Percentiles rank a stretch among this genome's conserved stretches.
Evolutionary conservation across 2,113 vertebrate species (phyloP).

Genomic region (Conger conger): DNA sequence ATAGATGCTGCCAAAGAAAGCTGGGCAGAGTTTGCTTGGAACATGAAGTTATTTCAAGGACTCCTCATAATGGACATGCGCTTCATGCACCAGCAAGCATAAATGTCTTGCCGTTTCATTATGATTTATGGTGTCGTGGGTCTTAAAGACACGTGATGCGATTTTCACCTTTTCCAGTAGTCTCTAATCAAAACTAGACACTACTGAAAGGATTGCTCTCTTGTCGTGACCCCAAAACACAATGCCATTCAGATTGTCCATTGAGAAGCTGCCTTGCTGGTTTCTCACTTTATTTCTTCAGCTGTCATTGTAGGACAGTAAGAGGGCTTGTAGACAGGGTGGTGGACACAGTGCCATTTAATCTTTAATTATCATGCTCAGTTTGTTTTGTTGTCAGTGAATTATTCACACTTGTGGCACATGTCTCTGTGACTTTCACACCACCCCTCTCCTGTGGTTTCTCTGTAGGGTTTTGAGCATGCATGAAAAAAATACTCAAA

Average conservation of each 20-base stretch:
- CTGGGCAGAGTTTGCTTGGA: background rate
- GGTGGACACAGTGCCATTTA: background rate
- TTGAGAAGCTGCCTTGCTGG: background rate
- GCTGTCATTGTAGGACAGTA: background rate
- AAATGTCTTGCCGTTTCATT: background rate
- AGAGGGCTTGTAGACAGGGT: background rate
- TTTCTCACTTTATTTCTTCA: background rate
- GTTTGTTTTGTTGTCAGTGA: background rate
- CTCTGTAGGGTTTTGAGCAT: background rate
- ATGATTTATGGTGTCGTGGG: background rate
- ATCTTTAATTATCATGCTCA: background rate
- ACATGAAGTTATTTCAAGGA: background rate
- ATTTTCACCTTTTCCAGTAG: slow-evolving; percentile 1
- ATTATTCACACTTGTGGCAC: background rate
- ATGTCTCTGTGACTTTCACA: background rate
- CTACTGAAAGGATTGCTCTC: too few relatives aligned
- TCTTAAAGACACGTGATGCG: background rate
- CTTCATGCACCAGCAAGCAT: slow-evolving; percentile 10
- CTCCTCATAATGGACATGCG: background rate
- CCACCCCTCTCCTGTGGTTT: background rate
- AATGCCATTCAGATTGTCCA: background rate
- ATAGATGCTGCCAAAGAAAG: background rate
- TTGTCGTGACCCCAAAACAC: background rate
- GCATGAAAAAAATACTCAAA: background rate
- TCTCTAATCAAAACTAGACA: background rate